These are phyloP conservation scores for Elaeidobius kamerunicus DNA, from an alignment of 2,888 invertebrate species.

Conservation along the genomic window DNA sequence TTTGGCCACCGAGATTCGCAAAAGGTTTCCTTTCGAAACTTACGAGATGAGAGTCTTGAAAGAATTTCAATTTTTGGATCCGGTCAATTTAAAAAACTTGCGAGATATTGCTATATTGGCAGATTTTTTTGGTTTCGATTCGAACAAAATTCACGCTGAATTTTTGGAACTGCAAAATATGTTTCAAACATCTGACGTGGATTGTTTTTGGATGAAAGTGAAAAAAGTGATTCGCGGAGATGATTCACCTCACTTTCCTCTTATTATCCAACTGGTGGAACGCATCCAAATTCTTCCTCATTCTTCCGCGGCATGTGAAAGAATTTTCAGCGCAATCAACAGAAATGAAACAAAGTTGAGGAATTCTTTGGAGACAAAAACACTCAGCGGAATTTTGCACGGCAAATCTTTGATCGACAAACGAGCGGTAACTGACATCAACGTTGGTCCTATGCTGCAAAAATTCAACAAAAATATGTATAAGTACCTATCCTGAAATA, in stretches of 20 bases:
- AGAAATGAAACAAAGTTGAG: slow-evolving; percentile 3
- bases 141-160: too few species aligned
- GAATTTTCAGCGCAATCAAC: slow-evolving; percentile 2
- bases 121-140: too few species aligned
- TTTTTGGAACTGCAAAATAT: neutral
- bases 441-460: slow-evolving; percentile 2
- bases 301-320: neutral
- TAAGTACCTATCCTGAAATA: too few species aligned
- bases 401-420: neutral
- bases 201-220: neutral
- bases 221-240: neutral
- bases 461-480: too few species aligned
- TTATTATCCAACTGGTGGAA: neutral
- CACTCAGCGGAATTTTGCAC: slow-evolving; percentile 30
- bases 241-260: too few species aligned
- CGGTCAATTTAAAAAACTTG: too few species aligned
- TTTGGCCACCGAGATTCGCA: neutral
- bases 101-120: too few species aligned
- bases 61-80: too few species aligned
- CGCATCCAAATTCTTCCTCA: neutral
- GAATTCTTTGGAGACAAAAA: neutral
- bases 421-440: neutral
- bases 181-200: neutral
- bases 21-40: neutral
- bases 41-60: too few species aligned